A percentile compares a stretch with the other conserved stretches of the same genome.
Evolutionary conservation across 2,113 vertebrate genomes (phyloP).

Genomic region (Ctenomys sociabilis): DNA sequence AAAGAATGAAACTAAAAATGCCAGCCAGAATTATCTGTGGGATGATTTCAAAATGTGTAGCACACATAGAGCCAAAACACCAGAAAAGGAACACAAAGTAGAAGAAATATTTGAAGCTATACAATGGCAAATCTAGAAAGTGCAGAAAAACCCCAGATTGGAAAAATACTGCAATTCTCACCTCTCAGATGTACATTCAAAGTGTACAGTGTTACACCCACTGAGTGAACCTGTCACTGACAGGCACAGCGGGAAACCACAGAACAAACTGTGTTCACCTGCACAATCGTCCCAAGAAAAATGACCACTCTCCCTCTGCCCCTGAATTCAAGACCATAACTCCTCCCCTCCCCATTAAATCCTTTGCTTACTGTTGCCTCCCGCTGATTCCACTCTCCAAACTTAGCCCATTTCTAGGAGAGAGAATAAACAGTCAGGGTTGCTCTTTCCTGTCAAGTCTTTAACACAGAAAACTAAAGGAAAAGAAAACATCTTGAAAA

Average conservation of each 20-base stretch:
- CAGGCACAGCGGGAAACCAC: neutral
- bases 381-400: neutral
- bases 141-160: neutral
- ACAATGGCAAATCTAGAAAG: neutral
- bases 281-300: neutral
- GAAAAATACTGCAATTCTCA: neutral
- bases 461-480: neutral
- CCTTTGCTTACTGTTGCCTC: neutral
- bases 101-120: neutral
- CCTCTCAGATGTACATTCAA: neutral
- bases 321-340: neutral
- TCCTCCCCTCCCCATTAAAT: neutral
- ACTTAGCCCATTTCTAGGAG: neutral
- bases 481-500: neutral
- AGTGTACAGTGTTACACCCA: neutral
- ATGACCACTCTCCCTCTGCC: too few relatives aligned
- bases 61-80: neutral
- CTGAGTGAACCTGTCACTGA: neutral
- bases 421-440: too few relatives aligned
- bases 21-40: neutral
- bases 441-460: neutral
- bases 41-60: neutral
- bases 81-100: neutral
- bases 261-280: neutral
- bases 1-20: neutral